These are phyloP conservation scores for Drosophila busckii DNA, from an alignment of 1,140 invertebrate genomes.

Conservation along the genomic window DNA sequence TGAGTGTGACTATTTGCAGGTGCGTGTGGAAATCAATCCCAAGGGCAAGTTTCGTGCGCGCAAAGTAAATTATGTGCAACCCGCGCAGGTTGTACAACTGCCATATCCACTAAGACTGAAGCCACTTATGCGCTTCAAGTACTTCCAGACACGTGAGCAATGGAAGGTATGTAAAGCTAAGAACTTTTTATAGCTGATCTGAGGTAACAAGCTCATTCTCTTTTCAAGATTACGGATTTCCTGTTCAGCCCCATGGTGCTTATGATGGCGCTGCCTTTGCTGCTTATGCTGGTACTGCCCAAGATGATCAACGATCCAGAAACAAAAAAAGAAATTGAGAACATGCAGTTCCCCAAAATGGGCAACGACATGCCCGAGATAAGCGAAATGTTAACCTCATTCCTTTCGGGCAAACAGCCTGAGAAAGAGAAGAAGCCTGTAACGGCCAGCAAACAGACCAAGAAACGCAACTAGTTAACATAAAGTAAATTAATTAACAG, in stretches of 20 bases:
- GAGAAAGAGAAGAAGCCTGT: constrained; percentile 75
- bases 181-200: not conserved
- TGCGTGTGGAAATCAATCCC: constrained; percentile 94
- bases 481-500: constrained; percentile 2
- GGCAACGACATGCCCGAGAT: constrained; percentile 93
- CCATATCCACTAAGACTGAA: constrained; percentile 95
- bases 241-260: constrained; percentile 98
- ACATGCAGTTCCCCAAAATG: constrained; percentile 84
- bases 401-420: constrained; percentile 83
- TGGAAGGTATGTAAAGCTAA: constrained; percentile 83
- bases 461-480: constrained; percentile 63
- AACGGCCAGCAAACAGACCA: constrained; percentile 57
- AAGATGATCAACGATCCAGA: constrained; percentile 99
- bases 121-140: constrained; percentile 88
- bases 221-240: constrained; percentile 88
- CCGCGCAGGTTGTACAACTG: constrained; percentile 91
- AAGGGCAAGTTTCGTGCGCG: constrained; percentile 97
- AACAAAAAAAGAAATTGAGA: constrained; percentile 95
- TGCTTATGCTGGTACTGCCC: constrained; percentile 95
- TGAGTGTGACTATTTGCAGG: constrained; percentile 22
- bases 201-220: not conserved
- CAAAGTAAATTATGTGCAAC: constrained; percentile 96
- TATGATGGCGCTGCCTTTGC: constrained; percentile 96
- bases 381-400: constrained; percentile 92
- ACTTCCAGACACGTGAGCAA: constrained; percentile 96